phyloP scores from a whole-genome alignment of 2,888 invertebrate genomes.

The Diadromus collaris region DNA sequence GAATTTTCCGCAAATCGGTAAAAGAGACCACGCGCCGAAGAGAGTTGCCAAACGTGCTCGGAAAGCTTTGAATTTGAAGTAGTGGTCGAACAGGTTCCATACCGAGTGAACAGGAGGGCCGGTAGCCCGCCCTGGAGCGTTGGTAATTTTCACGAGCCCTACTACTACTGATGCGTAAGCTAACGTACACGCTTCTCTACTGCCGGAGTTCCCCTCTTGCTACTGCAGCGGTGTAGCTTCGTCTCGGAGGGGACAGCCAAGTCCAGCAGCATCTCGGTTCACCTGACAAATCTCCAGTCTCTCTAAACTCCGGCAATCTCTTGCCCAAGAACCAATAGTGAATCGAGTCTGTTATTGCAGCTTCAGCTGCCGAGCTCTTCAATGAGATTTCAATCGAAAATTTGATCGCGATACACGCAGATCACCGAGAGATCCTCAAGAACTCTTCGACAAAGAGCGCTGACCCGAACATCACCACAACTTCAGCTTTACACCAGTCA shows the following conservation, averaged over 20 bases:
- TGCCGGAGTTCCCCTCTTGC: constrained; percentile 10
- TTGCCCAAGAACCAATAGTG: constrained; percentile 39
- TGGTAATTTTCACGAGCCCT: constrained; percentile 52
- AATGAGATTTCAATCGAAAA: constrained; percentile 58
- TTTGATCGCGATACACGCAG: constrained; percentile 37
- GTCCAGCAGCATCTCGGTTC: constrained; percentile 6
- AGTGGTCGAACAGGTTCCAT: constrained; percentile 38
- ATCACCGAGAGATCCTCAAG: constrained; percentile 9
- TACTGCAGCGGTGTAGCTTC: constrained; percentile 19
- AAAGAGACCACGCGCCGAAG: constrained; percentile 18
- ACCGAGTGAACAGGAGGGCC: constrained; percentile 36
- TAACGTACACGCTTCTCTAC: neutral
- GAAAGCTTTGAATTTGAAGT: constrained; percentile 57
- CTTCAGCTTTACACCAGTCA: neutral
- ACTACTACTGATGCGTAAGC: neutral
- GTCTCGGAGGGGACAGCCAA: neutral
- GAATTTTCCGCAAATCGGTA: too few species aligned
- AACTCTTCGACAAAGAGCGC: neutral
- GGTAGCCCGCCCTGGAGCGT: constrained; percentile 44
- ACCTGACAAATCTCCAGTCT: constrained; percentile 44
- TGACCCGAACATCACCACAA: constrained; percentile 13
- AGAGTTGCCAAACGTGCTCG: constrained; percentile 52
- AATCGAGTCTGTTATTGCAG: constrained; percentile 18
- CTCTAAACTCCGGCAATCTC: constrained; percentile 52
- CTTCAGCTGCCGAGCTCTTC: constrained; percentile 32